Conservation (phyloP, 2,113 vertebrate genomes). For the Gambusia holbrooki region DNA sequence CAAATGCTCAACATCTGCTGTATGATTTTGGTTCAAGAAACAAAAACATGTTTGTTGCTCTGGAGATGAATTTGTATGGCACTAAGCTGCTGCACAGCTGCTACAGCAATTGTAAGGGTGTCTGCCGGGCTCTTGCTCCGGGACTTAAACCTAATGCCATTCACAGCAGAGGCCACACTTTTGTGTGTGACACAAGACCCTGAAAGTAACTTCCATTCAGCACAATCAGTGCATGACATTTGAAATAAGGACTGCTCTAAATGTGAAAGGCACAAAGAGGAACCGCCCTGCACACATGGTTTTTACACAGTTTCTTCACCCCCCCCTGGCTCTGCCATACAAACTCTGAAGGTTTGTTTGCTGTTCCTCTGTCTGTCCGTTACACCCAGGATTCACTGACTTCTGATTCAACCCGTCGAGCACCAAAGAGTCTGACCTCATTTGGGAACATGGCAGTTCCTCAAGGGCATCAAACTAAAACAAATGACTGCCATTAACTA, state of each 20-base stretch:
- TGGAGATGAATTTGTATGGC: background rate
- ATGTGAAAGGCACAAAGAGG: slow-evolving; percentile 33
- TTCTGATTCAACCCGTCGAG: slow-evolving; percentile 44
- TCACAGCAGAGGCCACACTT: slow-evolving; percentile 40
- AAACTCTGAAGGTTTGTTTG: slow-evolving; percentile 15
- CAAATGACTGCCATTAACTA: background rate
- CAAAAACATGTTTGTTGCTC: background rate
- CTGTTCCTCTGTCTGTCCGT: slow-evolving; percentile 14
- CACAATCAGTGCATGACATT: slow-evolving; percentile 70
- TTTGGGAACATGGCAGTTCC: slow-evolving; percentile 48
- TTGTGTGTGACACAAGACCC: slow-evolving; percentile 52
- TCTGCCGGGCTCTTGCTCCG: slow-evolving; percentile 9
- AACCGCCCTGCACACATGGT: slow-evolving; percentile 6
- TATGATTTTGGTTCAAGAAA: background rate
- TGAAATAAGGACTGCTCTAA: slow-evolving; percentile 32
- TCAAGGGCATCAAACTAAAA: slow-evolving; percentile 13
- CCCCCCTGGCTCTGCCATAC: slow-evolving; percentile 7
- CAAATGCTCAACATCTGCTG: background rate
- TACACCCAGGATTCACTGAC: slow-evolving; percentile 34
- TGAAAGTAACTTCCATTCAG: slow-evolving; percentile 64
- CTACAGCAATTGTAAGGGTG: slow-evolving; percentile 10
- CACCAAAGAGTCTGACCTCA: slow-evolving; percentile 63
- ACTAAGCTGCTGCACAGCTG: background rate
- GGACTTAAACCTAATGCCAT: slow-evolving; percentile 34
- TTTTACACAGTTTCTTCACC: slow-evolving; percentile 16